Conservation (phyloP, 2,888 invertebrate genomes). For the Hydropsyche betteni region DNA sequence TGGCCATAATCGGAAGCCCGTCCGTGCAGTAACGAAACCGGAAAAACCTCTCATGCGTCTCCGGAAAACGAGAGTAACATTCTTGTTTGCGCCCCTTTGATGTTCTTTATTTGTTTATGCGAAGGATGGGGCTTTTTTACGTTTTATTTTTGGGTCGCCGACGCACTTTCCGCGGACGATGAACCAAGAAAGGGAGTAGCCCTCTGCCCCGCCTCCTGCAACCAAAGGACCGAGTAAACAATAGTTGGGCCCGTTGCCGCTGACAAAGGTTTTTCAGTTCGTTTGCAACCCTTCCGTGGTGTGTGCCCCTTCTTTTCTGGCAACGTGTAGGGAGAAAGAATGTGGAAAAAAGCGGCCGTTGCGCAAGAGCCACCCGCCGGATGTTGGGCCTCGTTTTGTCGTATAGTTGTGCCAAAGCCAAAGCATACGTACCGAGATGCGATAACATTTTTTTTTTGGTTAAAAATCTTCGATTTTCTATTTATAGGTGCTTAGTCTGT, state of each 20-base stretch:
- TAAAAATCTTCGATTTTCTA: too few species aligned
- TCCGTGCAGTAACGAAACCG: conserved; percentile 8
- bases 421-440: too few species aligned
- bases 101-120: conserved; percentile 45
- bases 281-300: conserved; percentile 39
- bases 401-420: too few species aligned
- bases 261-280: conserved; percentile 43
- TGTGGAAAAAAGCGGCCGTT: not conserved
- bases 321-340: not conserved
- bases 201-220: conserved; percentile 24
- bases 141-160: conserved; percentile 19
- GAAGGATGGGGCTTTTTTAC: conserved; percentile 21
- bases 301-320: conserved; percentile 2
- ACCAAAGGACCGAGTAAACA: conserved; percentile 39
- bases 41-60: conserved; percentile 22
- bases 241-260: conserved; percentile 39
- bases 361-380: too few species aligned
- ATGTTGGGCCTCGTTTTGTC: too few species aligned
- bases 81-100: conserved; percentile 39
- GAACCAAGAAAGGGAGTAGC: conserved; percentile 39
- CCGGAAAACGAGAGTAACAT: conserved; percentile 29
- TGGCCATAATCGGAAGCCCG: conserved; percentile 22
- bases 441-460: too few species aligned
- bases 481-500: too few species aligned
- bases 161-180: conserved; percentile 35